Conservation (phyloP, 2,888 invertebrate genomes). For the Caprella mutica region DNA sequence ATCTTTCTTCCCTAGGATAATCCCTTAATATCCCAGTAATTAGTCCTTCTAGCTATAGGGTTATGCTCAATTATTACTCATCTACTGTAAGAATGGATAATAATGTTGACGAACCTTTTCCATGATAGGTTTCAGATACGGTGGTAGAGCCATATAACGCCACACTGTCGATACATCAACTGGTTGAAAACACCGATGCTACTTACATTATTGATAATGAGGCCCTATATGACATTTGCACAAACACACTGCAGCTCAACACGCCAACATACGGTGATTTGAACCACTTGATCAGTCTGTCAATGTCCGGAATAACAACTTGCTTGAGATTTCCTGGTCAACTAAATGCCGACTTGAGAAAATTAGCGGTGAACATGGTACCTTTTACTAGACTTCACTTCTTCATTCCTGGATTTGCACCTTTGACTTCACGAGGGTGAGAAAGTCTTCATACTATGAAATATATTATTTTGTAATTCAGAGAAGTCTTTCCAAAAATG, state of each 20-base stretch:
- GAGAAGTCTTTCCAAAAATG: no score
- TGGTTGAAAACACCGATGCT: conserved; percentile 48
- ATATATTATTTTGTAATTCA: no score
- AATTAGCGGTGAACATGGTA: conserved; percentile 46
- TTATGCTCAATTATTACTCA: no score
- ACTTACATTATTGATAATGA: conserved; percentile 48
- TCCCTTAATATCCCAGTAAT: no score
- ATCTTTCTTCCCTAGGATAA: no score
- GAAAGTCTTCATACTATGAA: no score
- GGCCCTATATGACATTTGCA: conserved; percentile 49
- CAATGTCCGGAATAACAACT: conserved; percentile 45
- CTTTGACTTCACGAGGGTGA: conserved; percentile 30
- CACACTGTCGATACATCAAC: conserved; percentile 46
- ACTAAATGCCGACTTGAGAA: conserved; percentile 46
- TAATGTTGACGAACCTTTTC: no score
- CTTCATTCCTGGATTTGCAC: conserved; percentile 44
- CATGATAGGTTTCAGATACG: conserved; percentile 35
- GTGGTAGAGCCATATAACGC: conserved; percentile 49
- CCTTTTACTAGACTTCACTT: conserved; percentile 47
- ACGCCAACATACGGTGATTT: conserved; percentile 47
- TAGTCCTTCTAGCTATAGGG: no score
- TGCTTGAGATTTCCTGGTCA: conserved; percentile 50
- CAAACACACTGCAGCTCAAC: conserved; percentile 45
- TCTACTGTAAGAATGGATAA: no score
- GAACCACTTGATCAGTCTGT: conserved; percentile 42